Evolutionary conservation across 2,113 vertebrate genomes (phyloP).

Genomic region (Carassius auratus): DNA sequence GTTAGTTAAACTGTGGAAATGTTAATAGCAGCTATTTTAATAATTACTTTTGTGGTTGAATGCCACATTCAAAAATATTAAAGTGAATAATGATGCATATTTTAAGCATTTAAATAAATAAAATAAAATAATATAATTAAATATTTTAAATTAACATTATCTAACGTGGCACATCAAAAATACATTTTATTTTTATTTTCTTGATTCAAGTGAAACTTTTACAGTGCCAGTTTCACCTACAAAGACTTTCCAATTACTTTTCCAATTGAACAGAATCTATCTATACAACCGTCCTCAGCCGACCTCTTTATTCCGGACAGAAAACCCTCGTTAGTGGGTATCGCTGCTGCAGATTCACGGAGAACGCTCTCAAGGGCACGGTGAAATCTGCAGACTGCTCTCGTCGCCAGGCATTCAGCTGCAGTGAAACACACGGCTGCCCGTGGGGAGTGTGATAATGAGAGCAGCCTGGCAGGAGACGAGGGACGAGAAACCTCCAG

Average conservation of each 20-base stretch:
- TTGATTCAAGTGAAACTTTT: background rate
- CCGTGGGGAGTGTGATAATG: background rate
- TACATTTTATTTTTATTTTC: no score
- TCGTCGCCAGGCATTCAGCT: slow-evolving; percentile 2
- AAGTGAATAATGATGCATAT: no score
- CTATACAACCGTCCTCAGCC: background rate
- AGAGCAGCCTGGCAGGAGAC: background rate
- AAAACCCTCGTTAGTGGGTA: background rate
- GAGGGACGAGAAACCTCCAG: background rate
- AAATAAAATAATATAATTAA: no score
- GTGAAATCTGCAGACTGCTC: background rate
- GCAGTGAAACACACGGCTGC: background rate
- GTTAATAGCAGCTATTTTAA: background rate
- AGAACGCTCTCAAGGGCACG: slow-evolving; percentile 16
- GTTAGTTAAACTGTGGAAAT: background rate
- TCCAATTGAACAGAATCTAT: background rate
- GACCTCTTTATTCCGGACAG: background rate
- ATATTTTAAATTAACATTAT: no score
- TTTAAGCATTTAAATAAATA: no score
- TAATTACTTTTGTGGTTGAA: background rate
- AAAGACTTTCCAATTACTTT: background rate
- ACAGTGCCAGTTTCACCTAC: background rate
- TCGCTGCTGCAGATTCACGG: background rate
- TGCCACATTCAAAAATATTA: background rate
- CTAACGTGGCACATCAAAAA: no score